Conservation (phyloP, 1,140 invertebrate genomes). For the Bombus terrestris region DNA sequence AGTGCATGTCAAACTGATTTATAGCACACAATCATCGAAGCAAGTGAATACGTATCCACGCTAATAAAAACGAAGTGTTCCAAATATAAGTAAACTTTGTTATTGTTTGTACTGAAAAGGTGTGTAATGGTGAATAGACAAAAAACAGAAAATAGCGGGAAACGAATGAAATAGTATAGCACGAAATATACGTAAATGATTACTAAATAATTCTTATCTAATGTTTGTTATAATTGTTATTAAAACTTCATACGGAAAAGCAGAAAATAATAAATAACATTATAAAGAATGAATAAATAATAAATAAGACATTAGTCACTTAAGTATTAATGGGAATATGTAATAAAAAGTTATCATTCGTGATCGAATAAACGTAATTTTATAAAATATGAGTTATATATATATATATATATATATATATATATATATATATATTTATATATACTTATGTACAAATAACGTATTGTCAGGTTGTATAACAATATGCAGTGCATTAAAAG, state of each 20-base stretch:
- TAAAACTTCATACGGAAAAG: not conserved
- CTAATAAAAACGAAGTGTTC: not conserved
- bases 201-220: not conserved
- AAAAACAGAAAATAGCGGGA: not conserved
- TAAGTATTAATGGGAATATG: not conserved
- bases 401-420: too few species aligned
- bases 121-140: fast-evolving
- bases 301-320: not conserved
- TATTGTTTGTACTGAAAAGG: not conserved
- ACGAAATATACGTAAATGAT: too few species aligned
- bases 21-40: too few species aligned
- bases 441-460: too few species aligned
- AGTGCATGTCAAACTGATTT: too few species aligned
- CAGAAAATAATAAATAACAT: too few species aligned
- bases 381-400: constrained; percentile 4
- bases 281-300: too few species aligned
- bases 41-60: not conserved
- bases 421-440: too few species aligned
- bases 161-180: not conserved
- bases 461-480: constrained; percentile 5
- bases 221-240: not conserved
- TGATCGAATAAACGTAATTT: constrained; percentile 28
- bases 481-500: not conserved
- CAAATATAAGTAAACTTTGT: not conserved
- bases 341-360: not conserved